phyloP scores from a whole-genome alignment of 2,888 invertebrate species.

The Cremastobaeus sp. region DNA sequence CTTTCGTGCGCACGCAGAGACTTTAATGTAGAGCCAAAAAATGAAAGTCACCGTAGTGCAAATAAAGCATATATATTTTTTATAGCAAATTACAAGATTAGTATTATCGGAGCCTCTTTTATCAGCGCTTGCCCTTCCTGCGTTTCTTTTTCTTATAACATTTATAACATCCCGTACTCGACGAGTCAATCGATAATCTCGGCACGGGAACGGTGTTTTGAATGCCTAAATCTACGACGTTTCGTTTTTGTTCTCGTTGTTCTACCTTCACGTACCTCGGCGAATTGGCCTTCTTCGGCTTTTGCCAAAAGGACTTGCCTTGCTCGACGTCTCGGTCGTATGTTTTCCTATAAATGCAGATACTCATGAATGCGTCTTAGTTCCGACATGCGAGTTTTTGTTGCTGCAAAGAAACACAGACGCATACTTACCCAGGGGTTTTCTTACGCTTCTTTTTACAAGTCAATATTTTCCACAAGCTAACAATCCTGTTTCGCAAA shows the following conservation, averaged over 20 bases:
- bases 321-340: constrained; percentile 39
- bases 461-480: constrained; percentile 51
- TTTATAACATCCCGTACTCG: constrained; percentile 66
- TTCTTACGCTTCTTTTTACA: constrained; percentile 60
- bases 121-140: constrained; percentile 45
- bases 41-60: too few species aligned
- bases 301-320: constrained; percentile 39
- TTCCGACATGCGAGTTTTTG: constrained; percentile 35
- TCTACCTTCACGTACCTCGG: constrained; percentile 53
- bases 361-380: neutral
- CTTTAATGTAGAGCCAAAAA: too few species aligned
- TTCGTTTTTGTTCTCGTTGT: constrained; percentile 56
- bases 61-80: too few species aligned
- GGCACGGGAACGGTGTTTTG: constrained; percentile 49
- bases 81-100: too few species aligned
- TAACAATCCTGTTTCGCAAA: constrained; percentile 61
- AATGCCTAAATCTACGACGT: constrained; percentile 56
- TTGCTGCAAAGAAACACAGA: neutral
- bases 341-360: constrained; percentile 24
- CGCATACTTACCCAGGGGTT: constrained; percentile 29
- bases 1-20: too few species aligned
- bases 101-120: too few species aligned
- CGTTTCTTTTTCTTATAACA: constrained; percentile 69
- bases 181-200: constrained; percentile 63
- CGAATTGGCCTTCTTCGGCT: constrained; percentile 39